These are phyloP conservation scores for Drosophila seguyi DNA, from an alignment of 1,140 invertebrate genomes.

Conservation along the genomic window DNA sequence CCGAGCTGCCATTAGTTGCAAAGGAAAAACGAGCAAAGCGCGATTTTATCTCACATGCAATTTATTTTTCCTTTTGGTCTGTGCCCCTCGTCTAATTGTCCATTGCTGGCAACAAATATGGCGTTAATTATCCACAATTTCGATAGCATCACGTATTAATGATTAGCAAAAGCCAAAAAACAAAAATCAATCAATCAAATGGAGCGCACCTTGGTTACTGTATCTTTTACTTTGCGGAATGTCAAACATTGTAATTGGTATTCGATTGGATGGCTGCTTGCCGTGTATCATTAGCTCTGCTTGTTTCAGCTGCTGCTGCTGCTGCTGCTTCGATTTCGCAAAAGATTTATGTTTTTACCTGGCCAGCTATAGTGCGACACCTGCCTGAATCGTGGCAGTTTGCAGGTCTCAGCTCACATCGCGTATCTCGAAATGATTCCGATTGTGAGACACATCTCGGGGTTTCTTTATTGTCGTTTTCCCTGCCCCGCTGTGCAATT, in stretches of 20 bases:
- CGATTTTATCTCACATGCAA: conserved; percentile 74
- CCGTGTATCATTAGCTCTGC: conserved; percentile 41
- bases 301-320: conserved; percentile 3
- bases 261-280: conserved; percentile 52
- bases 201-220: conserved; percentile 46
- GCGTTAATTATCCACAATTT: conserved; percentile 81
- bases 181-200: conserved; percentile 72
- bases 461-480: conserved; percentile 20
- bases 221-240: conserved; percentile 69
- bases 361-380: conserved; percentile 44
- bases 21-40: conserved; percentile 18
- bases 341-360: conserved; percentile 76
- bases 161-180: conserved; percentile 63
- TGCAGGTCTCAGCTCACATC: conserved; percentile 1
- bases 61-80: conserved; percentile 63
- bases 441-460: conserved; percentile 35
- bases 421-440: conserved; percentile 36
- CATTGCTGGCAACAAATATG: conserved; percentile 67
- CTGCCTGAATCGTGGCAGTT: conserved; percentile 39
- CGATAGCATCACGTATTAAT: conserved; percentile 81
- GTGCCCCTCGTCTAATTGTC: conserved; percentile 68
- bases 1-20: conserved; percentile 58
- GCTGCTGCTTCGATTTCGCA: conserved; percentile 37
- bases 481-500: conserved; percentile 65
- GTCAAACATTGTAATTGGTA: conserved; percentile 77